These are phyloP conservation scores for Habroteleia sp. DNA, from an alignment of 2,888 invertebrate species.

Conservation along the genomic window DNA sequence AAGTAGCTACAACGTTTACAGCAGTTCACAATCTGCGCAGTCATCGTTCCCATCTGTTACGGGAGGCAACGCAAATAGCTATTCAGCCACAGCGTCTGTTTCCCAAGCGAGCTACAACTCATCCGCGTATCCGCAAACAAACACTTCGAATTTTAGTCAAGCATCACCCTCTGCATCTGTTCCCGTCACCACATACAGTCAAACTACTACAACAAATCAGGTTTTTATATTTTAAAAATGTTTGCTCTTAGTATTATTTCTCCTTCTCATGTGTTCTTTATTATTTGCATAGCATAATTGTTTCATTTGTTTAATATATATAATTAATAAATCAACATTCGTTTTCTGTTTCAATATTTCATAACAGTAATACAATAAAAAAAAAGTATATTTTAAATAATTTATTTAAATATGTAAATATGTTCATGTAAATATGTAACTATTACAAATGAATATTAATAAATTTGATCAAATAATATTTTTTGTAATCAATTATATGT, in stretches of 20 bases:
- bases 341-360: too few relatives aligned
- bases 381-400: too few relatives aligned
- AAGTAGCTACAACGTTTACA: slow-evolving; percentile 80
- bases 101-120: slow-evolving; percentile 76
- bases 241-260: slow-evolving; percentile 1
- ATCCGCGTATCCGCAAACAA: slow-evolving; percentile 76
- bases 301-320: too few relatives aligned
- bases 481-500: slow-evolving; percentile 20
- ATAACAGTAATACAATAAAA: too few relatives aligned
- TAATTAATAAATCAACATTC: too few relatives aligned
- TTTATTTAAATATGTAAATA: too few relatives aligned
- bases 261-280: too few relatives aligned
- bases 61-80: slow-evolving; percentile 81
- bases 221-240: slow-evolving; percentile 61
- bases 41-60: slow-evolving; percentile 83
- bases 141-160: slow-evolving; percentile 77
- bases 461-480: too few relatives aligned
- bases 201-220: slow-evolving; percentile 77
- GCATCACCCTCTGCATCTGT: slow-evolving; percentile 74
- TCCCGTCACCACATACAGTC: slow-evolving; percentile 76
- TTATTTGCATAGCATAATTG: too few relatives aligned
- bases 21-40: slow-evolving; percentile 81
- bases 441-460: too few relatives aligned
- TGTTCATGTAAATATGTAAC: too few relatives aligned
- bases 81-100: slow-evolving; percentile 75